Percentiles rank a stretch among this genome's conserved stretches.
phyloP scores from a whole-genome alignment of 2,888 invertebrate species.

The Tryphoninae sp. region DNA sequence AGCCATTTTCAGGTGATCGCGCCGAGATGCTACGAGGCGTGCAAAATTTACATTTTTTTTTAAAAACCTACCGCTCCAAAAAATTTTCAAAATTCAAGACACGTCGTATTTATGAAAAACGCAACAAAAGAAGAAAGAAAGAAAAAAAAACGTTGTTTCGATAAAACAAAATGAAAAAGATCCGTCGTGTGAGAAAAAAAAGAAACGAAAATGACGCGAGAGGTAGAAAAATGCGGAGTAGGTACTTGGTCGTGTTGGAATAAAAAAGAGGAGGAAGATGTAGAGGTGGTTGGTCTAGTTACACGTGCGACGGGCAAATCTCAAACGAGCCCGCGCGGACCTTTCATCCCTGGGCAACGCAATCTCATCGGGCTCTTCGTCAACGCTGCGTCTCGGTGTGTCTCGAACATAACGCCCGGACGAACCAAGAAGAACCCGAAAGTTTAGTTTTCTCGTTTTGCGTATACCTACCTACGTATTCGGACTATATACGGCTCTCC shows the following conservation, averaged over 20 bases:
- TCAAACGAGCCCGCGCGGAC: slow-evolving; percentile 64
- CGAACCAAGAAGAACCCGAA: slow-evolving; percentile 12
- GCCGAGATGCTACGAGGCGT: too few relatives aligned
- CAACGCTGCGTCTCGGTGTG: slow-evolving; percentile 6
- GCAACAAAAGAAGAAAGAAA: too few relatives aligned
- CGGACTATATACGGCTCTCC: neutral
- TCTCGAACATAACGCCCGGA: neutral
- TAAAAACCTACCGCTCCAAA: too few relatives aligned
- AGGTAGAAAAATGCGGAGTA: slow-evolving; percentile 54
- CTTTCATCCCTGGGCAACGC: slow-evolving; percentile 25
- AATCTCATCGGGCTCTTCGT: slow-evolving; percentile 23
- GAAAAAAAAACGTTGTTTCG: neutral
- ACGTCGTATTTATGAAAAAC: too few relatives aligned
- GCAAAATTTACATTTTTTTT: too few relatives aligned
- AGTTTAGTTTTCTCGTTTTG: slow-evolving; percentile 1
- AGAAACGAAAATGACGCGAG: slow-evolving; percentile 32
- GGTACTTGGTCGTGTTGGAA: slow-evolving; percentile 75
- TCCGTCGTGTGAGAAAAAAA: neutral
- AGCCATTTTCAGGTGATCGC: too few relatives aligned
- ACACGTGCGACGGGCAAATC: slow-evolving; percentile 70
- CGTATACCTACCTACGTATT: neutral
- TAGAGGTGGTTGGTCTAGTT: slow-evolving; percentile 75
- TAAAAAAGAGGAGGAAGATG: slow-evolving; percentile 57
- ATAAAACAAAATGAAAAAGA: neutral
- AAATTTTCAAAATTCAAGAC: too few relatives aligned